phyloP scores from a whole-genome alignment of 2,888 invertebrate species.

The Lomographa bimaculata region DNA sequence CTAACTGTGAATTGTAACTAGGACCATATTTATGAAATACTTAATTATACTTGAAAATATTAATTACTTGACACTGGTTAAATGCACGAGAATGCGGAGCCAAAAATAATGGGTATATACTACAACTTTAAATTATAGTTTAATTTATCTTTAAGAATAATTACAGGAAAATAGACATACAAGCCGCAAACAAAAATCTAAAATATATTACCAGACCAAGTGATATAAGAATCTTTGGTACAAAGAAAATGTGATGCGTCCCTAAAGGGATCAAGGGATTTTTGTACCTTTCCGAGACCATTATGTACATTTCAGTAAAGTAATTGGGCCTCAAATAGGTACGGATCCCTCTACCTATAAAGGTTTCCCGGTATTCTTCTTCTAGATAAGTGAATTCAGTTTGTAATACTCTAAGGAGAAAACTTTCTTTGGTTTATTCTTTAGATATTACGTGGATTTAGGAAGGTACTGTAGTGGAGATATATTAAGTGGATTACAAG shows the following conservation, averaged over 20 bases:
- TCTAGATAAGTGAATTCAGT: constrained; percentile 10
- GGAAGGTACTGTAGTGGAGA: constrained; percentile 3
- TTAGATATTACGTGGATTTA: too few relatives aligned
- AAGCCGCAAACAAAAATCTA: constrained; percentile 6
- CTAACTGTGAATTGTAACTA: too few relatives aligned
- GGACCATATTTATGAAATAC: too few relatives aligned
- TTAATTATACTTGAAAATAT: too few relatives aligned
- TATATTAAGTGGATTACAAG: not conserved
- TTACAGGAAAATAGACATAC: too few relatives aligned
- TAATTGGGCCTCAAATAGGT: constrained; percentile 49
- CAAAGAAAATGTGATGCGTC: constrained; percentile 52
- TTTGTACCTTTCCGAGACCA: constrained; percentile 40
- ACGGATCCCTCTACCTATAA: constrained; percentile 36
- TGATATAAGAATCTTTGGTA: constrained; percentile 46
- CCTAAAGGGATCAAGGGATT: constrained; percentile 49
- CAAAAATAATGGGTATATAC: too few relatives aligned
- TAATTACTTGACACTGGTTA: too few relatives aligned
- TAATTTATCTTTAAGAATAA: too few relatives aligned
- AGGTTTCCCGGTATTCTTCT: constrained; percentile 31
- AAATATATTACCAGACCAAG: constrained; percentile 34
- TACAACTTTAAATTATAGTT: too few relatives aligned
- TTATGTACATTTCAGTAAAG: constrained; percentile 46
- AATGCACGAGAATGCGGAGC: too few relatives aligned
- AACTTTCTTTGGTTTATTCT: constrained; percentile 4
- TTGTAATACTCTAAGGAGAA: constrained; percentile 5